These are phyloP conservation scores for Phaetusa simplex DNA, from an alignment of 2,113 vertebrate genomes.

Conservation along the genomic window DNA sequence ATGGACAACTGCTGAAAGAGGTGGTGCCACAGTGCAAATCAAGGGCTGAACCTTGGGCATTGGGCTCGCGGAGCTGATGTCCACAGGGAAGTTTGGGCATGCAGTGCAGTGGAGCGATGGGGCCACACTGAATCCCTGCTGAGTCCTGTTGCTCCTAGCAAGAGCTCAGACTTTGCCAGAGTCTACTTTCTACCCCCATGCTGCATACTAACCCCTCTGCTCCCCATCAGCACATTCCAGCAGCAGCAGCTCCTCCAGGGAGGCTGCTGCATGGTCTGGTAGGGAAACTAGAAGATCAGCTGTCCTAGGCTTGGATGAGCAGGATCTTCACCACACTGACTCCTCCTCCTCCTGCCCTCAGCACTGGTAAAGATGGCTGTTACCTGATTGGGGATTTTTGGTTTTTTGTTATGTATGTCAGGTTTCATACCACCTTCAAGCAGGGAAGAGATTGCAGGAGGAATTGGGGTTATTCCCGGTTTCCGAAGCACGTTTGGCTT, in stretches of 20 bases:
- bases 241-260: background rate
- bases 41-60: background rate
- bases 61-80: accelerated
- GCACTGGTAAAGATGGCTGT: background rate
- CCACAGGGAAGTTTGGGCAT: background rate
- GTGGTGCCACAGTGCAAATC: background rate
- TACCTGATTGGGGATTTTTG: accelerated
- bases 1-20: background rate
- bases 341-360: background rate
- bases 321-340: background rate
- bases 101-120: background rate
- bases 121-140: background rate
- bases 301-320: background rate
- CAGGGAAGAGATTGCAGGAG: background rate
- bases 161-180: background rate
- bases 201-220: background rate
- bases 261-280: background rate
- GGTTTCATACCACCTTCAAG: background rate
- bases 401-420: background rate
- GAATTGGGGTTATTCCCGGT: background rate
- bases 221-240: too few relatives aligned
- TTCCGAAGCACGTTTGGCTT: background rate
- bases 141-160: background rate
- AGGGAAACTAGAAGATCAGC: background rate
- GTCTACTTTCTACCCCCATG: background rate